A percentile compares a stretch with the other conserved stretches of the same genome.
These are phyloP conservation scores for Rutilus rutilus DNA, from an alignment of 2,113 vertebrate genomes.

Conservation along the genomic window DNA sequence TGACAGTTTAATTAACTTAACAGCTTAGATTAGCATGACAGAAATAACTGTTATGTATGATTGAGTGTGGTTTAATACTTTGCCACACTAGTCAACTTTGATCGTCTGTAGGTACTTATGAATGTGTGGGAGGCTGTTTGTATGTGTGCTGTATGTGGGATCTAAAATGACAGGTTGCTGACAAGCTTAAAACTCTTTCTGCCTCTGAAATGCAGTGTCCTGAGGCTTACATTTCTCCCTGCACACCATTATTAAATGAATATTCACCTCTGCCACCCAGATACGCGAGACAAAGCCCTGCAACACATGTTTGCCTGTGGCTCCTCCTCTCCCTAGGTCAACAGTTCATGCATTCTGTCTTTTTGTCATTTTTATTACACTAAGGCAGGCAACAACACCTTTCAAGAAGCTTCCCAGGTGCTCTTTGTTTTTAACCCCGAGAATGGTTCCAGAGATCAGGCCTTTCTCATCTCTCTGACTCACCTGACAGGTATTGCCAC, in stretches of 20 bases:
- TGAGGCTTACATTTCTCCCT: constrained; percentile 26
- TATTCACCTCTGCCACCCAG: constrained; percentile 39
- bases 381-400: constrained; percentile 41
- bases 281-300: constrained; percentile 32
- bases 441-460: constrained; percentile 33
- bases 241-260: constrained; percentile 42
- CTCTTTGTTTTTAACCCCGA: constrained; percentile 50
- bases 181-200: constrained; percentile 48
- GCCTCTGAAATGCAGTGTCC: constrained; percentile 48
- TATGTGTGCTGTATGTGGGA: constrained; percentile 31
- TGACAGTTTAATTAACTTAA: constrained; percentile 36
- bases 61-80: constrained; percentile 54
- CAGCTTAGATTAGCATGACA: constrained; percentile 36
- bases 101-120: constrained; percentile 41
- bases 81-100: constrained; percentile 44
- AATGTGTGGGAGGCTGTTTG: constrained; percentile 16
- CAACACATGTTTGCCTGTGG: constrained; percentile 35
- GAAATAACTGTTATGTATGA: constrained; percentile 34
- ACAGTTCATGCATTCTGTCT: constrained; percentile 59
- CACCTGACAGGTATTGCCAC: constrained; percentile 9
- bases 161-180: constrained; percentile 57
- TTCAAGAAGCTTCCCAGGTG: constrained; percentile 60
- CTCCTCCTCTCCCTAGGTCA: constrained; percentile 55
- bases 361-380: constrained; percentile 58
- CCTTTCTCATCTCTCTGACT: constrained; percentile 36